A percentile compares a stretch with the other conserved stretches of the same genome.
These are phyloP conservation scores for Forpus xanthops DNA, from an alignment of 2,797 vertebrate genomes.

Conservation along the genomic window DNA sequence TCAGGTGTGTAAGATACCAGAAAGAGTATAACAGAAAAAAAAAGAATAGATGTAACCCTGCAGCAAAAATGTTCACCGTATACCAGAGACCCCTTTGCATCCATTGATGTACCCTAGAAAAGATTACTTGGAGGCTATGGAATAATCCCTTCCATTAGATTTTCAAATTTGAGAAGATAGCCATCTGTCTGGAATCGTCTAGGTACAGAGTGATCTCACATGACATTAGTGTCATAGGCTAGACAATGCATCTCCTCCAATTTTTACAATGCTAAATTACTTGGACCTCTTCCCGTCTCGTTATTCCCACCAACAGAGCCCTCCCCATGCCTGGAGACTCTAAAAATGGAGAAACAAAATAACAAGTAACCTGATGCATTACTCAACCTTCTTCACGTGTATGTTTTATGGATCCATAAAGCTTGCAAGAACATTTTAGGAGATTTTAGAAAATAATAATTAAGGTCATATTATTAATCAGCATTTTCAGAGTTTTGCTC, in stretches of 20 bases:
- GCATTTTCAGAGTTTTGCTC: not conserved
- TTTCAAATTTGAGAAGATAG: not conserved
- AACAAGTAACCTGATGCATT: not conserved
- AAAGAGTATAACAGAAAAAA: not conserved
- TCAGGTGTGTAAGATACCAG: not conserved
- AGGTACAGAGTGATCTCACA: not conserved
- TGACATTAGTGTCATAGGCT: not conserved
- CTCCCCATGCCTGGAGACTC: not conserved
- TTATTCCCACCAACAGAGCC: not conserved
- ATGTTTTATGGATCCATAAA: not conserved
- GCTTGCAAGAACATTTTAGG: not conserved
- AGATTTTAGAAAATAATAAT: not conserved
- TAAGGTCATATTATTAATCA: not conserved
- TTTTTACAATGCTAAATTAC: constrained; percentile 7
- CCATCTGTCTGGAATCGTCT: not conserved
- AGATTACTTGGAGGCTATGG: not conserved
- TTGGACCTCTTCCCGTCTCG: not conserved
- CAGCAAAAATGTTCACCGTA: rapidly evolving
- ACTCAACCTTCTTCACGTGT: not conserved
- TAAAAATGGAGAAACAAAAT: not conserved
- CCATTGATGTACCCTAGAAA: not conserved
- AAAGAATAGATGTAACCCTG: not conserved
- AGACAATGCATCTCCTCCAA: not conserved
- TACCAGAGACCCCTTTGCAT: not conserved
- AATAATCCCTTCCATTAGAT: not conserved